Evolutionary conservation across 2,113 vertebrate genomes (phyloP), one percentile per base, ranked within the genome.

Genomic region (Halcyon senegalensis): DNA sequence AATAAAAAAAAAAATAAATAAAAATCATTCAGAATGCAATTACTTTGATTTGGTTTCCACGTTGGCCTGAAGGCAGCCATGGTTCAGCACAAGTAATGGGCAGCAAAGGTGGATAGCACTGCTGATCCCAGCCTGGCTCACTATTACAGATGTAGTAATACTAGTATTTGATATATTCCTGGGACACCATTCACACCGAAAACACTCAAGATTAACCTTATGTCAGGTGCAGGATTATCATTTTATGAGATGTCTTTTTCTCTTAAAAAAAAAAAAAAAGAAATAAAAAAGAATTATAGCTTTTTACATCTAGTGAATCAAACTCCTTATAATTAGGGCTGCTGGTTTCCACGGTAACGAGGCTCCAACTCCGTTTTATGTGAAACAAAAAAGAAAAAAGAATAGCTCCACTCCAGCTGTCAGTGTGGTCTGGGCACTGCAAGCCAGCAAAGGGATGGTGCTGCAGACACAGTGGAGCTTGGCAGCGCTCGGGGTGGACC

Each of bases 321-420:
- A 97, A 98, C 97, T 98, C 97, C 97, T 98, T 94, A 95, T 97
- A 98, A 98, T 98, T 98, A 98, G 97, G 89, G 96, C 96, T 98
- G 96, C 97, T 98, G 95, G 98, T 98, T 98, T 97, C 98, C 95
- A 97, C 53, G 95, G 98, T 95, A 98, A 98, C 98, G 14, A 97
- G 95, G 94, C 94, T 95, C 94, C 95, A 95, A 97, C 95, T 98
- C 97, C 7, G 17, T 97, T 98, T 98, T 93, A 97, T 66, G 84
- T 94, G 97, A 97, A 98, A 98, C 94, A 97, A 70, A 97, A 92
- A 77, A 68, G 51, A 89, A 82, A 79, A 87, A 84, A 91, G 37
- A 85, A 96, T 83, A 98, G 96, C 97, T 97, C 91, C 87, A 70
- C 89, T 97, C 96, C 98, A 98, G 97, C 94, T 97, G 96, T 94